These are phyloP conservation scores for Psittacula echo DNA, from an alignment of 2,797 vertebrate species.

Conservation along the genomic window DNA sequence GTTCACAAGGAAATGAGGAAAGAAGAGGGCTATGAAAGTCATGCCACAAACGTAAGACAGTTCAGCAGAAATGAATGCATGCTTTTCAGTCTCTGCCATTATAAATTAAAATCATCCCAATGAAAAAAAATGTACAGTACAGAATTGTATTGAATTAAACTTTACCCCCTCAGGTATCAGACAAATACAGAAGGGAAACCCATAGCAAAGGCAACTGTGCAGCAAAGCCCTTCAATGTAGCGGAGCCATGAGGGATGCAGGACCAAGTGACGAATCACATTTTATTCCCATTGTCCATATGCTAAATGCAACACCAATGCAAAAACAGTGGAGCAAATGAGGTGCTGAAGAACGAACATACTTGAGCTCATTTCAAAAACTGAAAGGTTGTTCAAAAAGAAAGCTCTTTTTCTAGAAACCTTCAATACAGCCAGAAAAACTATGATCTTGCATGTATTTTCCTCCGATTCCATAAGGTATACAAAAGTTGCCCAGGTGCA, in stretches of 20 bases:
- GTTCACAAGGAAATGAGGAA: conserved; percentile 1
- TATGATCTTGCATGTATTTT: neutral
- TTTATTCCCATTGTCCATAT: neutral
- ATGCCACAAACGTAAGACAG: neutral
- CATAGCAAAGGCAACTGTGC: neutral
- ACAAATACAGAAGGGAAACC: neutral
- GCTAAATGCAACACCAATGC: neutral
- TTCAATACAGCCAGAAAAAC: neutral
- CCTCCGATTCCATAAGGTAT: neutral
- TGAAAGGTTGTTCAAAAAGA: neutral
- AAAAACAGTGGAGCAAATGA: neutral
- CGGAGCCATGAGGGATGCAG: neutral
- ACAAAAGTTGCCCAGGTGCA: neutral
- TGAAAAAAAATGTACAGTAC: neutral
- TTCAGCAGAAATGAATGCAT: conserved; percentile 9
- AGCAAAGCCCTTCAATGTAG: neutral
- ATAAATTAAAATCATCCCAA: neutral
- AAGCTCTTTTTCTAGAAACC: neutral
- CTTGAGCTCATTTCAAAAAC: neutral
- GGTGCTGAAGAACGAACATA: neutral
- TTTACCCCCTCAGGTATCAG: neutral
- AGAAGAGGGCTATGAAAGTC: neutral
- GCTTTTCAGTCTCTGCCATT: neutral
- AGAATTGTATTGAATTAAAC: neutral
- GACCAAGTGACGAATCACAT: neutral